Percentiles rank a stretch among this genome's conserved stretches.
These are phyloP conservation scores for Dynastes grantii DNA, from an alignment of 2,888 invertebrate species.

Conservation along the genomic window DNA sequence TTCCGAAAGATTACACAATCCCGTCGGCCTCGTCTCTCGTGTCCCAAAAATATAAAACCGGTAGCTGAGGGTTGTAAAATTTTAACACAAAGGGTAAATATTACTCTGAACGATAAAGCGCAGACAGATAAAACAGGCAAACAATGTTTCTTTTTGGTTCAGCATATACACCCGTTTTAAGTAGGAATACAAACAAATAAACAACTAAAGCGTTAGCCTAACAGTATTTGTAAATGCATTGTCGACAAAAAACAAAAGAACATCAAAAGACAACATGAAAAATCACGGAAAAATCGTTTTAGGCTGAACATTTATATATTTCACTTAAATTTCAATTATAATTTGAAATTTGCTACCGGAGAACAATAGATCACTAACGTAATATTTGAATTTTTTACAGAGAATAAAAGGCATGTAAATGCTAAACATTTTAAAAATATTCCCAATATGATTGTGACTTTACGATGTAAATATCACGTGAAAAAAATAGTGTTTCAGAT, in stretches of 20 bases:
- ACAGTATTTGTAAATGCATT: background rate
- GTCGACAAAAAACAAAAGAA: background rate
- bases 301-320: too few species aligned
- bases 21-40: constrained; percentile 32
- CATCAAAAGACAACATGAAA: background rate
- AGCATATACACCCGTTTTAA: constrained; percentile 21
- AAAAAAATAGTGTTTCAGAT: too few species aligned
- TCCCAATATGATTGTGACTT: too few species aligned
- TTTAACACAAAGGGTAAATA: constrained; percentile 54
- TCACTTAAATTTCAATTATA: too few species aligned
- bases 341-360: too few species aligned
- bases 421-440: too few species aligned
- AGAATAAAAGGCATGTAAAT: too few species aligned
- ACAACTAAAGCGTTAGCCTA: background rate
- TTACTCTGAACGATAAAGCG: constrained; percentile 44
- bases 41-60: constrained; percentile 51
- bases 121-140: constrained; percentile 41
- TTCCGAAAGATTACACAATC: constrained; percentile 47
- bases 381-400: too few species aligned
- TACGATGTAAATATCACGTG: too few species aligned
- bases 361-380: too few species aligned
- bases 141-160: constrained; percentile 16
- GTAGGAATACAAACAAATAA: constrained; percentile 26
- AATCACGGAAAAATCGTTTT: background rate
- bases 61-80: constrained; percentile 52